Base-by-base conservation (phyloP, 1,140 invertebrate genomes). In the Adoxophyes honmai region DNA sequence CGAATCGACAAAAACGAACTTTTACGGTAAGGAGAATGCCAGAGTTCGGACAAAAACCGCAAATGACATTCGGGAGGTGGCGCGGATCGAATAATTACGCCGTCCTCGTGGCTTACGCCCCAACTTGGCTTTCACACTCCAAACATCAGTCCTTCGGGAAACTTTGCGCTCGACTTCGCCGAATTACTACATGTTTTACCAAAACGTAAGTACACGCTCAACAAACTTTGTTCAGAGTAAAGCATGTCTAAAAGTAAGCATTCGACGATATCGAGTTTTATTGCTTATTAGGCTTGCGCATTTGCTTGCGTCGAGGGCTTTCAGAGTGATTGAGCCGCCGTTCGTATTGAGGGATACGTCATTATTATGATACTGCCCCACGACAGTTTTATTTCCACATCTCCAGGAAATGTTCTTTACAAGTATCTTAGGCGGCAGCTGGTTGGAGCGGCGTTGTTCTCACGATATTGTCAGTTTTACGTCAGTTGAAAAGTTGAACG, bases 11-110 rank as follows among this genome's bases (percentile, higher is more conserved):
- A 79, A 81, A 86, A 80, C 71, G 71, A 78, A 78, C 70, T 80
- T 80, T 78, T 75, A 76, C 71, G 61, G 59, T 74, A 77, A 73
- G 66, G 64, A 70, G 66, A 69, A 71, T 64, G 62, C 52, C 57
- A 52, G 70, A 70, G 74, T 76, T 67, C 68, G 66, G 74, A 81
- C 76, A 81, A 82, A 82, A 82, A 82, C 79, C 79, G 62, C 74
- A 82, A 85, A 78, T 75, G 71, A 71, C 70, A 68, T 78, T 78
- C 60, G 62, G 66, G 73, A 68, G 70, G 66, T 75, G 59, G 61
- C 59, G 54, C 66, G 68, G 75, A 76, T 76, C 73, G 71, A 76
- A 81, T 81, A 80, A 84, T 78, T 75, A 73, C 71, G 63, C 56
- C 60, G 18, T 48, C 38, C 38, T 44, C 48, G 62, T 61, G 62